A percentile compares a stretch with the other conserved stretches of the same genome.
phyloP scores from a whole-genome alignment of 2,888 invertebrate genomes.

The Euzophera pinguis region DNA sequence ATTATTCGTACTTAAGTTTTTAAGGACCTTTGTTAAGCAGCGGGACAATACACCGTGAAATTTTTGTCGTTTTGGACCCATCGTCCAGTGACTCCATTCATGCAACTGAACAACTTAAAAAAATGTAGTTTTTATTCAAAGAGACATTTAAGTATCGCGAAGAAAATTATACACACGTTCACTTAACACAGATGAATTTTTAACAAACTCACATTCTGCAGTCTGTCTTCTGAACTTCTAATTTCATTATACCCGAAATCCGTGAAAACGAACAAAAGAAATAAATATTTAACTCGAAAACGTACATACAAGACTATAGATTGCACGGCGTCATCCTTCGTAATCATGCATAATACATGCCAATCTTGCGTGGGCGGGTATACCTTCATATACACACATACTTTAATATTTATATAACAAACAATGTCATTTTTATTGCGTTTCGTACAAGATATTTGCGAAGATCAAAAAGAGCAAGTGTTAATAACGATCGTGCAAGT shows the following conservation, averaged over 20 bases:
- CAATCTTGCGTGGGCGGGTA: neutral
- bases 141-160: no score
- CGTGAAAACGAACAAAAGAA: neutral
- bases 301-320: neutral
- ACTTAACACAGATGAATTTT: neutral
- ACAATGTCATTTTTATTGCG: neutral
- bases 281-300: neutral
- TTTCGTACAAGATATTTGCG: neutral
- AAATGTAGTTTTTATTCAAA: no score
- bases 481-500: no score
- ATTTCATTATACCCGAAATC: neutral
- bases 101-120: no score
- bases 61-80: no score
- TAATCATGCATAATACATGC: slow-evolving; percentile 1
- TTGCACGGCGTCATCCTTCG: neutral
- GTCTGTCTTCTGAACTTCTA: neutral
- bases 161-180: no score
- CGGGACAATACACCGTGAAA: no score
- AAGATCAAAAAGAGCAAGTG: no score
- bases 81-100: no score
- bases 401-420: neutral
- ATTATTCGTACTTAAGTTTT: no score
- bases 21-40: no score
- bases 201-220: neutral
- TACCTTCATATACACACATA: neutral